Base-by-base conservation (phyloP, 1,140 invertebrate species). In the Kradibia gibbosae region DNA sequence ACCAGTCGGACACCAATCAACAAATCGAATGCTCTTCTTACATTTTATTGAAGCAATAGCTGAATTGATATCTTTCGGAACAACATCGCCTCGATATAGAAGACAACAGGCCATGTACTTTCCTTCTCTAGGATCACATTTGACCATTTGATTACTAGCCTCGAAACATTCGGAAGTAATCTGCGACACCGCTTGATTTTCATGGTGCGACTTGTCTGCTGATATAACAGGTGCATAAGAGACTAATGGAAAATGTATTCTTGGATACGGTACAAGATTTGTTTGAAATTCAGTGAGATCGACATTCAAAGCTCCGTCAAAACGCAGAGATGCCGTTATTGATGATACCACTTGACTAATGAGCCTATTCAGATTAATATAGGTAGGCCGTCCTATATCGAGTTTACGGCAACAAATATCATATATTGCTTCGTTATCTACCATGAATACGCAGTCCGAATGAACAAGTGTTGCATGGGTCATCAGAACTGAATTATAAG, bases 231-330 rank as follows among this genome's bases (percentile, higher is more conserved):
- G 85, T 3, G 85, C 85, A 53, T 85, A 86, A 0, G 85, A 93
- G 13, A 93, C 95, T 72, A 96, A 88, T 4, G 95, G 95, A 88
- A 95, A 95, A 86, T 95, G 94, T 80, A 95, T 95, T 67, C 94
- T 87, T 8, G 94, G 94, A 86, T 94, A 95, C 0, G 94, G 94
- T 20, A 95, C 94, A 67, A 95, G 89, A 88, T 94, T 94, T 0
- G 93, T 94, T 90, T 95, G 95, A 91, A 97, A 97, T 90, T 97
- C 96, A 0, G 94, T 96, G 78, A 97, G 91, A 89, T 97, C 96
- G 57, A 95, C 95, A 45, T 86, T 86, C 0, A 86, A 55, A 0
- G 84, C 83, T 0, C 85, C 85, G 28, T 86, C 80, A 39, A 97
- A 96, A 39, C 96, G 91, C 20, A 96, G 88, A 17, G 95, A 95